Evolutionary conservation across 2,797 vertebrate genomes (phyloP).

Genomic region (Rallus crepitans): DNA sequence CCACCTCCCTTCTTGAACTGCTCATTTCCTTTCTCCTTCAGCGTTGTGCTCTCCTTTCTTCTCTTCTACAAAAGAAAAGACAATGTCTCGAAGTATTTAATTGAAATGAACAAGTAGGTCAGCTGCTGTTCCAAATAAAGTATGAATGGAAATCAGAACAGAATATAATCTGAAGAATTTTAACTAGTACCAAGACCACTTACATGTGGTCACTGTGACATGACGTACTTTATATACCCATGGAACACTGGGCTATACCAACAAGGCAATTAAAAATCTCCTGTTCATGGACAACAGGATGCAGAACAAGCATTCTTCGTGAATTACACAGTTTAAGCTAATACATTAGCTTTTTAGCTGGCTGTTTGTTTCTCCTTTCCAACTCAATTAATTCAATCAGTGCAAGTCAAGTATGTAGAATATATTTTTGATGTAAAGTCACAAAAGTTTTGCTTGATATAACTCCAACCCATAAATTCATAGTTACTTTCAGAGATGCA

Average conservation of each 20-base stretch:
- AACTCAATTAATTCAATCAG: not conserved
- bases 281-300: not conserved
- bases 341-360: not conserved
- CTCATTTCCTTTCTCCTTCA: constrained; percentile 86
- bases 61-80: constrained; percentile 79
- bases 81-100: constrained; percentile 45
- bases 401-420: not conserved
- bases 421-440: not conserved
- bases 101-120: constrained; percentile 50
- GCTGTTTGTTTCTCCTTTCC: not conserved
- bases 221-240: not conserved
- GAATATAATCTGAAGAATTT: constrained; percentile 20
- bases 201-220: not conserved
- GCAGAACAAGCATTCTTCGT: not conserved
- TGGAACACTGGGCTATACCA: not conserved
- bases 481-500: not conserved
- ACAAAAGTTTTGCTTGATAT: not conserved
- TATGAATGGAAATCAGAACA: not conserved
- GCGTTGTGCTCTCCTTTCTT: constrained; percentile 78
- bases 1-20: constrained; percentile 85
- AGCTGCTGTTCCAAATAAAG: constrained; percentile 26
- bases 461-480: not conserved
- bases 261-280: not conserved
- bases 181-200: not conserved
- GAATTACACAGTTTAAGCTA: not conserved